Conservation (phyloP, 2,888 invertebrate species). For the Aspidiotus rigidus region DNA sequence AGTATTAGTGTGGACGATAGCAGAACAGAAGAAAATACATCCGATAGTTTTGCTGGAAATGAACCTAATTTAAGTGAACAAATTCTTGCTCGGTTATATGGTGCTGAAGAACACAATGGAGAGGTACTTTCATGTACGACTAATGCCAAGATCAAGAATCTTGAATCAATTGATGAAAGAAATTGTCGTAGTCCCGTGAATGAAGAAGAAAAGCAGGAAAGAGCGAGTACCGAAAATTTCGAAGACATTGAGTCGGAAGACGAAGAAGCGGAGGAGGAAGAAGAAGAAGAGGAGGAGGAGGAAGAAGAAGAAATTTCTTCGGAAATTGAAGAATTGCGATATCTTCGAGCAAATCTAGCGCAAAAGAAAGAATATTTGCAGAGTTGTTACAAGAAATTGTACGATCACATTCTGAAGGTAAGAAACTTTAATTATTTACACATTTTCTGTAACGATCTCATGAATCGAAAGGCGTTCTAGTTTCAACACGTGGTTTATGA, state of each 20-base stretch:
- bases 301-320: not conserved
- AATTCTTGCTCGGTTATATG: no score
- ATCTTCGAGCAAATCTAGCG: not conserved
- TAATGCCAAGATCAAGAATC: no score
- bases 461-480: no score
- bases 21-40: conserved; percentile 15
- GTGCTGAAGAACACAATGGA: no score
- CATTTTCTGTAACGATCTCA: no score
- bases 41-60: conserved; percentile 23
- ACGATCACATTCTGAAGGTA: conserved; percentile 16
- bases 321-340: not conserved
- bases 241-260: conserved; percentile 3
- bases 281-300: not conserved
- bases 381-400: not conserved
- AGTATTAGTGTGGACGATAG: conserved; percentile 18
- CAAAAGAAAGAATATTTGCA: not conserved
- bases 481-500: no score
- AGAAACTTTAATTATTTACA: not conserved
- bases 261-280: conserved; percentile 1
- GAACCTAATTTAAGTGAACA: conserved; percentile 14
- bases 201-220: not conserved
- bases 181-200: no score
- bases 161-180: no score
- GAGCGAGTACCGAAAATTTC: conserved; percentile 1
- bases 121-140: no score